Percentiles rank a stretch among this genome's conserved stretches.
Evolutionary conservation across 2,113 vertebrate species (phyloP).

Genomic region (Thryonomys swinderianus): DNA sequence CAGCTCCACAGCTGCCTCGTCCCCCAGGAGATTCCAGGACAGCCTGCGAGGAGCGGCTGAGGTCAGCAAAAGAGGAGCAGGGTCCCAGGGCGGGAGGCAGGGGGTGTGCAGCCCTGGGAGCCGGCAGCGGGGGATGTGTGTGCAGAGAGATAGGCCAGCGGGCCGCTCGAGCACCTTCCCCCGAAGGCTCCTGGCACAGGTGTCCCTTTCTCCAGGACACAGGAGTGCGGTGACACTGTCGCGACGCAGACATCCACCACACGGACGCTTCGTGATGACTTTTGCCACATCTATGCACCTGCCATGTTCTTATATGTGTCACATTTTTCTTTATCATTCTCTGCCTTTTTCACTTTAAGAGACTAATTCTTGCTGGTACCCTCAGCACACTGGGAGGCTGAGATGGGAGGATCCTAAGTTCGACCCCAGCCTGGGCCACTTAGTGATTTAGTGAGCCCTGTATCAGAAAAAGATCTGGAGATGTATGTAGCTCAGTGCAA

Average conservation of each 20-base stretch:
- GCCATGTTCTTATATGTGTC: neutral
- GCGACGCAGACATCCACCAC: neutral
- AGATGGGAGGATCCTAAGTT: neutral
- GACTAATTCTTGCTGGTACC: neutral
- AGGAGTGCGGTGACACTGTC: neutral
- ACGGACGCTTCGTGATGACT: accelerated
- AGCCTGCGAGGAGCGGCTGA: constrained; percentile 84
- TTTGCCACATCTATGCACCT: neutral
- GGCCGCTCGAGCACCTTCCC: neutral
- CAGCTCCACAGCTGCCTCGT: constrained; percentile 87
- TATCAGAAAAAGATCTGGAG: neutral
- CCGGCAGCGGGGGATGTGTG: accelerated
- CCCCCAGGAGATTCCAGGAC: constrained; percentile 93
- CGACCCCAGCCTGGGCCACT: neutral
- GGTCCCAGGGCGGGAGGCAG: neutral
- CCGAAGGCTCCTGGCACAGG: neutral
- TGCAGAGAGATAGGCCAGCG: neutral
- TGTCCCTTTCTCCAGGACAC: neutral
- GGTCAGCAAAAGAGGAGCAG: neutral
- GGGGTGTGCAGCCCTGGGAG: neutral
- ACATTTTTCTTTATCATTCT: neutral
- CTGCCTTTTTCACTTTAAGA: neutral
- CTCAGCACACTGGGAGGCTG: neutral
- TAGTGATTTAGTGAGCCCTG: neutral
- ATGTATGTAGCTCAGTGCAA: neutral